Conservation (phyloP, 37 sponge, comb jelly and placozoan genomes). For the Mnemiopsis leidyi region DNA sequence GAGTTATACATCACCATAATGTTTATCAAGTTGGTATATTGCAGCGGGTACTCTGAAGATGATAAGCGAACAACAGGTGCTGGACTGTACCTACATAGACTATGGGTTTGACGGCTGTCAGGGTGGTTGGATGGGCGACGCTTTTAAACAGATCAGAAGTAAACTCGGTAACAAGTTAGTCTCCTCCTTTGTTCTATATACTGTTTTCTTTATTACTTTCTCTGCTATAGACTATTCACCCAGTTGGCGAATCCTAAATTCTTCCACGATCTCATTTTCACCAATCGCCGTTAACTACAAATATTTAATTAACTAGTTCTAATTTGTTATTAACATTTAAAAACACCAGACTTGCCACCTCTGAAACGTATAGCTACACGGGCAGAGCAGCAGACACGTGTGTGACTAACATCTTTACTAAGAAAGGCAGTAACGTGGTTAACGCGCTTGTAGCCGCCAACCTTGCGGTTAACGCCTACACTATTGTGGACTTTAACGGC, state of each 20-base stretch:
- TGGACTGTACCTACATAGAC: neutral
- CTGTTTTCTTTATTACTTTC: too few relatives aligned
- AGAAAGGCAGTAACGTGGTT: neutral
- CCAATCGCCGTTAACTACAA: too few relatives aligned
- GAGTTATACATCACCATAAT: neutral
- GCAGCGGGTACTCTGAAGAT: neutral
- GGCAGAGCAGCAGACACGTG: neutral
- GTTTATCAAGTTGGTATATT: neutral
- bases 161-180: constrained; percentile 4
- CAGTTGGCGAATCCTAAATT: too few relatives aligned
- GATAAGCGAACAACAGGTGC: neutral
- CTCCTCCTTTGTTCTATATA: too few relatives aligned
- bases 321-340: too few relatives aligned
- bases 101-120: neutral
- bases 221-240: too few relatives aligned
- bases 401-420: neutral
- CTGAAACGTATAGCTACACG: neutral
- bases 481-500: neutral
- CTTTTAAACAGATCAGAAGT: neutral
- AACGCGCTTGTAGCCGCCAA: constrained; percentile 25
- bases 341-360: constrained; percentile 2
- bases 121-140: constrained; percentile 29
- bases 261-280: too few relatives aligned
- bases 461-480: neutral
- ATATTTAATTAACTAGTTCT: too few relatives aligned